A percentile compares a stretch with the other conserved stretches of the same genome.
These are phyloP conservation scores for Cyanocitta stelleri DNA, from an alignment of 2,113 vertebrate species.

Conservation along the genomic window DNA sequence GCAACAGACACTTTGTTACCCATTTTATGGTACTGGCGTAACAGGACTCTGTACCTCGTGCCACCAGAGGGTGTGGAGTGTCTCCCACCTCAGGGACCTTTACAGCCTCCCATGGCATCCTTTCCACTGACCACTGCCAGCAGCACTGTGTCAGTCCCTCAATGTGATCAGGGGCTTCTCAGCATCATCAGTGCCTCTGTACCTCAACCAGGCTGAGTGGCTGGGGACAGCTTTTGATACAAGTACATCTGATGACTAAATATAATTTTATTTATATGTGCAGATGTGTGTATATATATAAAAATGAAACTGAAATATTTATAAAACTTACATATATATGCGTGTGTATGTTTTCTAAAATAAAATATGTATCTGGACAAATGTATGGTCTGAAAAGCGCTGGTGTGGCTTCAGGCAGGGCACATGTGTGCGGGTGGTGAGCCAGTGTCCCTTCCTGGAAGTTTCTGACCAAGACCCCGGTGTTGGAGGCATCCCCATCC, in stretches of 20 bases:
- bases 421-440: fast-evolving
- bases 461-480: fast-evolving
- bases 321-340: not conserved
- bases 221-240: not conserved
- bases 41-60: not conserved
- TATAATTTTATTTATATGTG: not conserved
- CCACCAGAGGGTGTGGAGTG: fast-evolving
- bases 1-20: not conserved
- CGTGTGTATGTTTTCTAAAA: not conserved
- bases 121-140: not conserved
- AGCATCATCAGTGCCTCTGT: not conserved
- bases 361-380: not conserved
- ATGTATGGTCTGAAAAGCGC: not conserved
- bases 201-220: not conserved
- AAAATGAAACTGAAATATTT: not conserved
- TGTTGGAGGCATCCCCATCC: fast-evolving
- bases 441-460: not conserved
- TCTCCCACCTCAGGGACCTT: fast-evolving
- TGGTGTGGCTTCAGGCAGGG: not conserved
- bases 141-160: not conserved
- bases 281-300: fast-evolving
- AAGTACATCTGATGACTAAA: not conserved
- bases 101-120: fast-evolving
- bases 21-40: not conserved
- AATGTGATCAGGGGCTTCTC: not conserved